Conservation (phyloP, 1,140 invertebrate species). For the Papilio dardanus region DNA sequence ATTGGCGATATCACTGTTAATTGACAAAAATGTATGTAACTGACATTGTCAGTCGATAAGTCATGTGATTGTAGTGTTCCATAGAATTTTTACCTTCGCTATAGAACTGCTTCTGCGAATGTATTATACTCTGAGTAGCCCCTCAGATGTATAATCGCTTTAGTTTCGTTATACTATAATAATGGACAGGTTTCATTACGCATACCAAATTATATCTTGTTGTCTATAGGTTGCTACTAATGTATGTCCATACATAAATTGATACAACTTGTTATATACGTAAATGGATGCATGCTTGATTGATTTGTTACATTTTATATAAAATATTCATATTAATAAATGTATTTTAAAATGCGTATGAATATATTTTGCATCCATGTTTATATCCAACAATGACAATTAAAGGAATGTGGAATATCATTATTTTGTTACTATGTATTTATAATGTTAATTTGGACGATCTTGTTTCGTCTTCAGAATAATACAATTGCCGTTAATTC, state of each 20-base stretch:
- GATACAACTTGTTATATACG: constrained; percentile 9
- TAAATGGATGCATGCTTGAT: not conserved
- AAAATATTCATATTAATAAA: not conserved
- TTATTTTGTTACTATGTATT: not conserved
- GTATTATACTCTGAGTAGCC: too few species aligned
- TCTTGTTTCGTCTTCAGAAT: too few species aligned
- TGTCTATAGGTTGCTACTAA: constrained; percentile 10
- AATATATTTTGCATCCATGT: not conserved
- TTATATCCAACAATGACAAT: not conserved
- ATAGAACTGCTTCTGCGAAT: too few species aligned
- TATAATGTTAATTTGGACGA: too few species aligned
- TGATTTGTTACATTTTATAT: not conserved
- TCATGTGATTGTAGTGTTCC: too few species aligned
- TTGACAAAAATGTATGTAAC: too few species aligned
- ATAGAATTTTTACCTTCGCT: too few species aligned
- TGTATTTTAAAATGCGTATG: not conserved
- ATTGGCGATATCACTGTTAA: too few species aligned
- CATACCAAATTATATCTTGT: constrained; percentile 21
- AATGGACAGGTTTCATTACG: constrained; percentile 21
- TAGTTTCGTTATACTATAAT: constrained; percentile 8
- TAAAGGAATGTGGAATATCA: not conserved
- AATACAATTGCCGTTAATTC: too few species aligned
- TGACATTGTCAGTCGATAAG: too few species aligned
- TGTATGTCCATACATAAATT: constrained; percentile 9
- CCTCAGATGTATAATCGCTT: not conserved